Evolutionary conservation across 1,140 invertebrate species (phyloP).

Genomic region (Episyrphus balteatus): DNA sequence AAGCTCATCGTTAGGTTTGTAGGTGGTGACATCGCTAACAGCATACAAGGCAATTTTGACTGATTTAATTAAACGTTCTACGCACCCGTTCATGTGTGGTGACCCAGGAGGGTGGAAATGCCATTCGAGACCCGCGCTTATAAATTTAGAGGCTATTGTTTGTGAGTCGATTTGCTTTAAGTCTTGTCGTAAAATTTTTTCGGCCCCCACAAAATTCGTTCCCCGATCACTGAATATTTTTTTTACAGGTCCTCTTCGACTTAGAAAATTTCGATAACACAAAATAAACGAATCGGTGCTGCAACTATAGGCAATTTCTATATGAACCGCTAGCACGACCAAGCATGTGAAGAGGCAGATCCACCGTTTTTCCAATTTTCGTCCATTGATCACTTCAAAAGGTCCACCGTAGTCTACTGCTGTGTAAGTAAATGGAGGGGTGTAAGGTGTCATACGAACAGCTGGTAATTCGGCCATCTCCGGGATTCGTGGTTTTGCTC

Average conservation of each 20-base stretch:
- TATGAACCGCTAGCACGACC: constrained; percentile 13
- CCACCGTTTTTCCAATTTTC: constrained; percentile 15
- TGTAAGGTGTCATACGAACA: neutral
- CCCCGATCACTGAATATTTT: neutral
- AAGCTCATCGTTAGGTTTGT: no score
- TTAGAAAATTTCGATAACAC: neutral
- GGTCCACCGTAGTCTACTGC: neutral
- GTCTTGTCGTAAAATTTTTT: no score
- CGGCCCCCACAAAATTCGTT: neutral
- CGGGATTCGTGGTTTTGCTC: neutral
- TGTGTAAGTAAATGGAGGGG: neutral
- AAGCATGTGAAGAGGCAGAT: constrained; percentile 21
- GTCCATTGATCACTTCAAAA: neutral
- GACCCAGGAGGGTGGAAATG: no score
- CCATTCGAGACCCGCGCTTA: no score
- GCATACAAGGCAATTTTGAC: no score
- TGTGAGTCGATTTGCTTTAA: no score
- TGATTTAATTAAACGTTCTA: no score
- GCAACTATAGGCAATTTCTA: constrained; percentile 4
- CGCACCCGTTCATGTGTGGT: no score
- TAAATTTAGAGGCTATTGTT: no score
- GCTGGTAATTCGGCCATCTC: neutral
- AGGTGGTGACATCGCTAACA: no score
- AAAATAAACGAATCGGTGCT: neutral
- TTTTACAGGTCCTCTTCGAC: neutral